Conservation (phyloP, 1,140 invertebrate species). For the Leptopilina clavipes region DNA sequence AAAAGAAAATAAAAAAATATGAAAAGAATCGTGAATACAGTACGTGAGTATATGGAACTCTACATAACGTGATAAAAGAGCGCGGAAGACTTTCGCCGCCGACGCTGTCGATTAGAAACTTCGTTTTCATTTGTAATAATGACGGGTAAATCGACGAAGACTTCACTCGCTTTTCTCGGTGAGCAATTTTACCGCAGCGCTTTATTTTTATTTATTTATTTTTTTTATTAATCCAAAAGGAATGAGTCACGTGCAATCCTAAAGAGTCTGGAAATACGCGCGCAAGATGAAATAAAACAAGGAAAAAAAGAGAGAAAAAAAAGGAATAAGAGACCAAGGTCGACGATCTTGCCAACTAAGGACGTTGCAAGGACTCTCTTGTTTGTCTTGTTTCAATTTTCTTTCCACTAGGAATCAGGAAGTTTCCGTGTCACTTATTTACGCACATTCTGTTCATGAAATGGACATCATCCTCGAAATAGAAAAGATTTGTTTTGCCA, state of each 20-base stretch:
- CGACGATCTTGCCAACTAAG: conserved; percentile 56
- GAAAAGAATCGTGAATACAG: neutral
- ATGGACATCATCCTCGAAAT: neutral
- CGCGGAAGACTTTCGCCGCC: conserved; percentile 50
- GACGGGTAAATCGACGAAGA: conserved; percentile 8
- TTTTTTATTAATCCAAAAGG: conserved; percentile 28
- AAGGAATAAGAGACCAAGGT: conserved; percentile 59
- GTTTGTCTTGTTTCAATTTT: conserved; percentile 46
- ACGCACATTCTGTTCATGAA: conserved; percentile 20
- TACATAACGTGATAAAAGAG: neutral
- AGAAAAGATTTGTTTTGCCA: conserved; percentile 21
- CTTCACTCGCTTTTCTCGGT: neutral
- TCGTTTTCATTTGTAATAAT: conserved; percentile 39
- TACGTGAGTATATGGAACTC: neutral
- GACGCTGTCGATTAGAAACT: conserved; percentile 55
- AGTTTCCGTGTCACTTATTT: conserved; percentile 18
- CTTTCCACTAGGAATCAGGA: conserved; percentile 43
- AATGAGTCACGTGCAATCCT: conserved; percentile 48
- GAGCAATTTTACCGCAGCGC: neutral
- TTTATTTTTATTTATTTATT: neutral
- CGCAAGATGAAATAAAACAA: conserved; percentile 35
- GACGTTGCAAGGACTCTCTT: conserved; percentile 56
- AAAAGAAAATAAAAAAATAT: neutral
- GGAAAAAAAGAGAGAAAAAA: conserved; percentile 40
- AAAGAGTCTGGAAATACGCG: conserved; percentile 42